phyloP scores from a whole-genome alignment of 1,140 invertebrate genomes.

The Luehdorfia chinensis region DNA sequence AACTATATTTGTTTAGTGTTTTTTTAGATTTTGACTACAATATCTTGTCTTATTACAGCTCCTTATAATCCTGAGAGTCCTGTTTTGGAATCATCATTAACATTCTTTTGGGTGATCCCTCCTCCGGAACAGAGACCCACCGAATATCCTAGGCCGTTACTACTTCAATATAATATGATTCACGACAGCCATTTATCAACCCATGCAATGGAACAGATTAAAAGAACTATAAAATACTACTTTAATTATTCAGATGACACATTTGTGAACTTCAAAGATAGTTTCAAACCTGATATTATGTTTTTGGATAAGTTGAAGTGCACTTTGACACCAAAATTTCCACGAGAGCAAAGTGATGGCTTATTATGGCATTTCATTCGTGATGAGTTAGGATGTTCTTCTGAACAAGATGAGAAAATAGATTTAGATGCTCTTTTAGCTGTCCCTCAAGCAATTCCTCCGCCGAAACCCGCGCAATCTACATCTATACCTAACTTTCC shows the following conservation, averaged over 20 bases:
- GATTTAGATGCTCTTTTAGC: constrained; percentile 73
- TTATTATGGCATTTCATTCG: constrained; percentile 81
- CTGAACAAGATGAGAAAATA: constrained; percentile 77
- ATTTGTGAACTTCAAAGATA: constrained; percentile 86
- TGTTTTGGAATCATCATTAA: constrained; percentile 87
- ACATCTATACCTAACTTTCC: constrained; percentile 67
- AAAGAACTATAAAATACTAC: constrained; percentile 91
- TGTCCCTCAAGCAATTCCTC: constrained; percentile 76
- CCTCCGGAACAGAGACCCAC: constrained; percentile 93
- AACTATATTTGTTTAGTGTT: too few relatives aligned
- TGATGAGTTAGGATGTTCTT: constrained; percentile 76
- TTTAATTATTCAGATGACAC: constrained; percentile 83
- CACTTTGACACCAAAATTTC: constrained; percentile 81
- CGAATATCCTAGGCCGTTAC: constrained; percentile 94
- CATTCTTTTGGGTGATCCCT: constrained; percentile 96
- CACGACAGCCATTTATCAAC: constrained; percentile 90
- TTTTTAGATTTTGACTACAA: constrained; percentile 15
- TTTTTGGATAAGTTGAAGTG: constrained; percentile 89
- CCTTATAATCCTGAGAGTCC: constrained; percentile 90
- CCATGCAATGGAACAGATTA: constrained; percentile 91
- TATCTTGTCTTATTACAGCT: constrained; percentile 78
- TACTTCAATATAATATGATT: constrained; percentile 89
- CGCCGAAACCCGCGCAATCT: constrained; percentile 60
- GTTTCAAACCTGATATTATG: constrained; percentile 84
- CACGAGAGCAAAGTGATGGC: constrained; percentile 81